These are phyloP conservation scores for Stegodyphus mimosarum DNA, from an alignment of 1,140 invertebrate species.

Conservation along the genomic window DNA sequence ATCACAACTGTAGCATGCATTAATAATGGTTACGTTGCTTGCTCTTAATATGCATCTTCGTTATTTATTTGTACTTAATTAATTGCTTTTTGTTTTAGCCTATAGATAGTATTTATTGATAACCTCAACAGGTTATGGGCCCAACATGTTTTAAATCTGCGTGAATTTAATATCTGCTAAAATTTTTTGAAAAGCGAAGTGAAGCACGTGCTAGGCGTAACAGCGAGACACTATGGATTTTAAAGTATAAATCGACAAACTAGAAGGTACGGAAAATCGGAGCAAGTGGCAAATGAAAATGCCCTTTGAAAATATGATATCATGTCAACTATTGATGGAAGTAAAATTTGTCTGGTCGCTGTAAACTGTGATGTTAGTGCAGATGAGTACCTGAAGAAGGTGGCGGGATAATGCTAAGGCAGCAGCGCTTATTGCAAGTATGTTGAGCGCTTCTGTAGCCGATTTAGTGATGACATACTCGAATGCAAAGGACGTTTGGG, in stretches of 20 bases:
- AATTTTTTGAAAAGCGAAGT: background rate
- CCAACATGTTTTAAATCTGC: too few species aligned
- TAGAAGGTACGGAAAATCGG: constrained; percentile 6
- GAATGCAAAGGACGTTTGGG: constrained; percentile 5
- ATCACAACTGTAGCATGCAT: too few species aligned
- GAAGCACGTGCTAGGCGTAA: background rate
- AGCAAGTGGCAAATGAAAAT: constrained; percentile 21
- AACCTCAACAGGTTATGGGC: too few species aligned
- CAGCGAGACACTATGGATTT: background rate
- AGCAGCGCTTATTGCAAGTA: background rate
- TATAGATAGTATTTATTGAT: too few species aligned
- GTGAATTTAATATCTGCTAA: too few species aligned
- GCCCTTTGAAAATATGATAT: constrained; percentile 11
- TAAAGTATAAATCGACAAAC: constrained; percentile 7
- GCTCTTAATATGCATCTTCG: too few species aligned
- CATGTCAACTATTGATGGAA: constrained; percentile 12
- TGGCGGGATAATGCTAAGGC: background rate
- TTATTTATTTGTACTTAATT: too few species aligned
- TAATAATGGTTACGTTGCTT: too few species aligned
- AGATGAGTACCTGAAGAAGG: background rate
- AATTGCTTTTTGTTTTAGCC: too few species aligned
- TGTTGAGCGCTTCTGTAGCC: background rate
- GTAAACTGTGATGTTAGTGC: background rate
- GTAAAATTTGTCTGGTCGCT: background rate
- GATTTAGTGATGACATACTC: constrained; percentile 17